Conservation (phyloP, 2,797 vertebrate species). For the Vultur gryphus region DNA sequence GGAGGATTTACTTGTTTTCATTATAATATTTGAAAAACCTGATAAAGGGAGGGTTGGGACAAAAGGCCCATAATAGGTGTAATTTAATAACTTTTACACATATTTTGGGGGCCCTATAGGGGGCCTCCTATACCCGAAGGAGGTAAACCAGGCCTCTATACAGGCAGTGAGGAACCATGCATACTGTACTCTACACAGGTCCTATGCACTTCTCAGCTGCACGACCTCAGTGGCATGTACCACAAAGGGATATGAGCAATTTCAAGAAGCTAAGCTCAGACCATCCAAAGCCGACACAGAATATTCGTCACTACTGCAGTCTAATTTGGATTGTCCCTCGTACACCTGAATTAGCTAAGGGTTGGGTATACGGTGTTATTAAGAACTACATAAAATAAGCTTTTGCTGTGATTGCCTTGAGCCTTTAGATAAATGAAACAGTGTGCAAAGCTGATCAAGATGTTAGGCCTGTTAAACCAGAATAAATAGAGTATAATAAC, state of each 20-base stretch:
- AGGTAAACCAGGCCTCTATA: neutral
- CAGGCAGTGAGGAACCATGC: neutral
- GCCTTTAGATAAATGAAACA: neutral
- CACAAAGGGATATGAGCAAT: neutral
- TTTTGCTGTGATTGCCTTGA: neutral
- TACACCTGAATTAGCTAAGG: neutral
- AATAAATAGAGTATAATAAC: neutral
- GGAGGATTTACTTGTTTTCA: neutral
- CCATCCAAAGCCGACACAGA: neutral
- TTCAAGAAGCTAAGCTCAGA: neutral
- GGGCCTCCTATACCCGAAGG: accelerated
- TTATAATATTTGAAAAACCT: neutral
- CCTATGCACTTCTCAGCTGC: neutral
- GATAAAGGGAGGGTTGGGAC: accelerated
- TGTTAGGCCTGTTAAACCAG: neutral
- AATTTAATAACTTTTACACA: neutral
- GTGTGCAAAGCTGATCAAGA: neutral
- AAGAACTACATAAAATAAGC: neutral
- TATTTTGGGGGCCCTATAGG: neutral
- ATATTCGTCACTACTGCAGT: neutral
- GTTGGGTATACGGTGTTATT: neutral
- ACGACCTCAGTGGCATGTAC: accelerated
- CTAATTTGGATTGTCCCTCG: neutral
- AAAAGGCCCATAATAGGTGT: neutral
- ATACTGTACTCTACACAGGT: neutral